phyloP scores from a whole-genome alignment of 2,888 invertebrate species.

The Clanis bilineata region DNA sequence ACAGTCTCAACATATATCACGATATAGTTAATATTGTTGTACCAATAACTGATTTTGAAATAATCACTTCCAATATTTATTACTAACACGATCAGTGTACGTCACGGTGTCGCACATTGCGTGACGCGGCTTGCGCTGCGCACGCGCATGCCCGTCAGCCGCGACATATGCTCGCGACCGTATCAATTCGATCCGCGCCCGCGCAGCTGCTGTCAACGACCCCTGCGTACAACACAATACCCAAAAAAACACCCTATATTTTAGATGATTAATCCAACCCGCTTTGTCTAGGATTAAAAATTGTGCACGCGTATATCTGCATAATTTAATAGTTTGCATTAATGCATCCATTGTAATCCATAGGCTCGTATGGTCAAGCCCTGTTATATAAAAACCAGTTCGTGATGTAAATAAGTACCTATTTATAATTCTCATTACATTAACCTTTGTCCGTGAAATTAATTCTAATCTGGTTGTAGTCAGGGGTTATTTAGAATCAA shows the following conservation, averaged over 20 bases:
- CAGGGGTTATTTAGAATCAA: background rate
- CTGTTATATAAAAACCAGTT: conserved; percentile 48
- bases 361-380: conserved; percentile 29
- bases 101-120: conserved; percentile 32
- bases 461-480: background rate
- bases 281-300: conserved; percentile 68
- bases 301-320: conserved; percentile 67
- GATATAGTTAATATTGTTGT: no score
- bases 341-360: conserved; percentile 53
- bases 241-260: conserved; percentile 66
- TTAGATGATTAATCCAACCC: conserved; percentile 67
- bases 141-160: conserved; percentile 57
- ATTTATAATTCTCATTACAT: conserved; percentile 30
- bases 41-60: no score
- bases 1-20: no score
- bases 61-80: background rate
- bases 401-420: conserved; percentile 29
- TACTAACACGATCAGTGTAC: background rate
- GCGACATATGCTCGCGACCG: conserved; percentile 48
- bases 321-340: conserved; percentile 58
- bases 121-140: conserved; percentile 44
- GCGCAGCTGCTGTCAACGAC: conserved; percentile 76
- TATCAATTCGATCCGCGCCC: conserved; percentile 76
- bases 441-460: conserved; percentile 2
- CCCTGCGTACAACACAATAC: conserved; percentile 47